Percentiles rank a stretch among this genome's conserved stretches.
These are phyloP conservation scores for human DNA, from an alignment of 2,113 vertebrate genomes.

Conservation along the genomic window DNA sequence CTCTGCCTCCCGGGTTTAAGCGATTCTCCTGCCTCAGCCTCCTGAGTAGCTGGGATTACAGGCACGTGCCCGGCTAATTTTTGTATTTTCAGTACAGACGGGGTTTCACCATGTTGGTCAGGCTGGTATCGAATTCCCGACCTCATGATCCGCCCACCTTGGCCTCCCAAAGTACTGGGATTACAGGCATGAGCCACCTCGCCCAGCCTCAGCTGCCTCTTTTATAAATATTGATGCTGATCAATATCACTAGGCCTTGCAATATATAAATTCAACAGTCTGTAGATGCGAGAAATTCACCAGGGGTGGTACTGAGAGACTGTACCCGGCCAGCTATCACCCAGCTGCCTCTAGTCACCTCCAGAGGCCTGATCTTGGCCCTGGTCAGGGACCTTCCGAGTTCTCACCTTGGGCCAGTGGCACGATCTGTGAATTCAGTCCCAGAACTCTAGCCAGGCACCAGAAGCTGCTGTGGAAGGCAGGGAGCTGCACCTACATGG, in stretches of 20 bases:
- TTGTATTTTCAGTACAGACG: no score
- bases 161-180: no score
- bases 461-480: not conserved
- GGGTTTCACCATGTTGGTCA: no score
- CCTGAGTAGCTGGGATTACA: no score
- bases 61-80: no score
- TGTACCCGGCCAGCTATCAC: not conserved
- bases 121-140: no score
- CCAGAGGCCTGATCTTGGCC: not conserved
- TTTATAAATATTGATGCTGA: not conserved
- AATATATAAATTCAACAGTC: not conserved
- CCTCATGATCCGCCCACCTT: no score
- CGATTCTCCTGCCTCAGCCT: no score
- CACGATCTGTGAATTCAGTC: not conserved
- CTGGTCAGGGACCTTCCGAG: not conserved
- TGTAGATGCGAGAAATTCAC: not conserved
- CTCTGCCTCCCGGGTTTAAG: no score
- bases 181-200: no score
- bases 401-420: not conserved
- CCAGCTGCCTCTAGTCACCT: not conserved
- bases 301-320: not conserved
- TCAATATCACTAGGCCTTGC: not conserved
- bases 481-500: fast-evolving
- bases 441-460: not conserved
- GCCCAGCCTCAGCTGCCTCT: not conserved